Conservation (phyloP, 2,113 vertebrate species). For the Xenopus laevis region DNA sequence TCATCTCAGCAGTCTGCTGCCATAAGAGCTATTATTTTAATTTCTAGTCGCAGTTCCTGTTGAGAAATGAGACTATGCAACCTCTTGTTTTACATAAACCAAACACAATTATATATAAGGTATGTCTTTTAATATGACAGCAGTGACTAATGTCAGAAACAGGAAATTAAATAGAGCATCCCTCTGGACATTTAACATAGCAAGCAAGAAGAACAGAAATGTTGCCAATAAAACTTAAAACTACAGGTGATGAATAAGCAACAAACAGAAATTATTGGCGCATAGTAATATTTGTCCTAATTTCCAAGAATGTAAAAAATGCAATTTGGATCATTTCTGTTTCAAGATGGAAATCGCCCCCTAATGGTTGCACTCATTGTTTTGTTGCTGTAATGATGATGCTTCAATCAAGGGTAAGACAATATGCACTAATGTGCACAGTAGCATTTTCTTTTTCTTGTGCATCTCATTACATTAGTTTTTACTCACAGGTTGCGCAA, state of each 20-base stretch:
- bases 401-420: too few relatives aligned
- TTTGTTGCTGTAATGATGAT: too few relatives aligned
- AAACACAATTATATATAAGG: conserved; percentile 49
- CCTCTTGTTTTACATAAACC: conserved; percentile 55
- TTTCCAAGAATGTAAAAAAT: too few relatives aligned
- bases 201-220: not conserved
- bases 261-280: not conserved
- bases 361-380: too few relatives aligned
- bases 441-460: too few relatives aligned
- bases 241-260: not conserved
- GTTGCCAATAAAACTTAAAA: not conserved
- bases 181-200: conserved; percentile 27
- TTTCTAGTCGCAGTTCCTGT: conserved; percentile 53
- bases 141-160: conserved; percentile 41
- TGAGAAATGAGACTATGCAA: conserved; percentile 52
- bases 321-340: too few relatives aligned
- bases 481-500: too few relatives aligned
- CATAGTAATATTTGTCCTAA: too few relatives aligned
- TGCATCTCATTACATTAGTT: too few relatives aligned
- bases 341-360: too few relatives aligned
- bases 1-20: conserved; percentile 59
- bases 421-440: too few relatives aligned
- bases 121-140: conserved; percentile 39
- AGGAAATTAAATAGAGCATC: conserved; percentile 42
- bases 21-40: conserved; percentile 60